These are phyloP conservation scores for Cervus canadensis DNA, from an alignment of 2,113 vertebrate genomes.

Conservation along the genomic window DNA sequence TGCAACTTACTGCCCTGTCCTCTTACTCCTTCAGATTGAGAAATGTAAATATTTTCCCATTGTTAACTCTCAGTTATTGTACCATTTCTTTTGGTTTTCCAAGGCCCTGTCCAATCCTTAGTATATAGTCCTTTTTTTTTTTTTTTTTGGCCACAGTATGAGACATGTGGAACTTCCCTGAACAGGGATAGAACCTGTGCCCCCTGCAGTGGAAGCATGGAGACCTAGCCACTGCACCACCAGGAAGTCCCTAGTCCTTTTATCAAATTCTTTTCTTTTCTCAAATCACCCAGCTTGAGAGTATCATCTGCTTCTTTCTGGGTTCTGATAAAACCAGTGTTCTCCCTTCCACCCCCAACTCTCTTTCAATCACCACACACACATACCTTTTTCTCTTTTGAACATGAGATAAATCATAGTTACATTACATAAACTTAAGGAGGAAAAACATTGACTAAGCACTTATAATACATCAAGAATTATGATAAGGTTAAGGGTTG, in stretches of 20 bases:
- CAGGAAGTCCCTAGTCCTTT: neutral
- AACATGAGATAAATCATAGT: neutral
- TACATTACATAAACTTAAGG: neutral
- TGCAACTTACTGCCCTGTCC: slow-evolving; percentile 60
- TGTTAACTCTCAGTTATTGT: neutral
- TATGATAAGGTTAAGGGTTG: neutral
- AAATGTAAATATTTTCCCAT: neutral
- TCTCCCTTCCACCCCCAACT: neutral
- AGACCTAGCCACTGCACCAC: neutral
- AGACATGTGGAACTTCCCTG: neutral
- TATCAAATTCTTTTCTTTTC: neutral
- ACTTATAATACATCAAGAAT: neutral
- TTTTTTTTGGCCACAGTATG: neutral
- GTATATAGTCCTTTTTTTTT: neutral
- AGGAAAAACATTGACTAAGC: neutral
- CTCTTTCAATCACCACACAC: neutral
- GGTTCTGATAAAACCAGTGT: neutral
- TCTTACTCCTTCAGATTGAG: neutral
- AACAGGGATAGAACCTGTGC: neutral
- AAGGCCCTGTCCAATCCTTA: neutral
- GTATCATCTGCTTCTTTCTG: neutral
- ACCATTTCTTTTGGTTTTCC: neutral
- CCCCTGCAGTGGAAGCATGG: neutral
- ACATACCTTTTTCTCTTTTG: neutral
- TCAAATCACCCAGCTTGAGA: neutral